A percentile compares a stretch with the other conserved stretches of the same genome.
Conservation (phyloP, 2,797 vertebrate genomes). For the Poeciliopsis infans region DNA sequence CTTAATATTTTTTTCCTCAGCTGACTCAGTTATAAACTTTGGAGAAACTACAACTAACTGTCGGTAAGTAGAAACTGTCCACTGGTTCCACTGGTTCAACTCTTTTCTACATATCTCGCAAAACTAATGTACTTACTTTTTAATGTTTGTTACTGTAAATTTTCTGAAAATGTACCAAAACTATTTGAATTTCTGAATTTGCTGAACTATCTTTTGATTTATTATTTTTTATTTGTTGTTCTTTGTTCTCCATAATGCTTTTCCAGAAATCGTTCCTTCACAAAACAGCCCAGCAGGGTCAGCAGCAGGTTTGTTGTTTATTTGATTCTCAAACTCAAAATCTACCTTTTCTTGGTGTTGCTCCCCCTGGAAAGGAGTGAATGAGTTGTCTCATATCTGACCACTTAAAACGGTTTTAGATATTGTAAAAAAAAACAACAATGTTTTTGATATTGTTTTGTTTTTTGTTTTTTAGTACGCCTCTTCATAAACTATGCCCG, state of each 20-base stretch:
- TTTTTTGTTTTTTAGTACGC: slow-evolving; percentile 50
- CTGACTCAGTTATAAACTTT: slow-evolving; percentile 52
- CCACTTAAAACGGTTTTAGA: neutral
- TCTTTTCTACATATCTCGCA: neutral
- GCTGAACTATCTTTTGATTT: neutral
- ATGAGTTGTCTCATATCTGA: neutral
- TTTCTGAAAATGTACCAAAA: neutral
- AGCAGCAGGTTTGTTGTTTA: slow-evolving; percentile 59
- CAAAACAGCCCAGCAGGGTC: slow-evolving; percentile 37
- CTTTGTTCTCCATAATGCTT: slow-evolving; percentile 33
- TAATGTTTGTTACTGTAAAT: neutral
- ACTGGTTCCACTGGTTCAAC: neutral
- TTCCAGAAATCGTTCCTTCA: slow-evolving; percentile 24
- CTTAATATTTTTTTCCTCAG: slow-evolving; percentile 57
- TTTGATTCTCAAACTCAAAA: slow-evolving; percentile 1
- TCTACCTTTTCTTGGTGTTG: neutral
- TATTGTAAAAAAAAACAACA: neutral
- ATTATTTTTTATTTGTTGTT: neutral
- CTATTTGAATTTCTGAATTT: slow-evolving; percentile 1
- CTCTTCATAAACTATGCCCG: slow-evolving; percentile 56
- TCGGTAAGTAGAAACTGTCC: slow-evolving; percentile 65
- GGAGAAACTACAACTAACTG: slow-evolving; percentile 33
- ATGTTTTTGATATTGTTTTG: too few species aligned
- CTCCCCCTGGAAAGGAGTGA: neutral
- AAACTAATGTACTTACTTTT: neutral